phyloP scores from a whole-genome alignment of 2,888 invertebrate species.

The Ernsta delagoae region DNA sequence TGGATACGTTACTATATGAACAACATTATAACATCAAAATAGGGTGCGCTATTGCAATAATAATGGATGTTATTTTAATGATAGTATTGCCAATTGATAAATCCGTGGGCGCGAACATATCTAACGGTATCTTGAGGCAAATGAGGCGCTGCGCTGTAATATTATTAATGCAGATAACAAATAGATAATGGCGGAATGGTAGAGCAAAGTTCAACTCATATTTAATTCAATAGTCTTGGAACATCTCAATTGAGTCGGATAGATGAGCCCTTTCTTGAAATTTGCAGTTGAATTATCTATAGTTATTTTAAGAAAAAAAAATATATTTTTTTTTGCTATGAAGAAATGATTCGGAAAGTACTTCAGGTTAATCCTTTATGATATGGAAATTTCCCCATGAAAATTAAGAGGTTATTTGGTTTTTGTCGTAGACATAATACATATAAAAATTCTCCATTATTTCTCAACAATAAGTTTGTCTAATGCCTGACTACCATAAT shows the following conservation, averaged over 20 bases:
- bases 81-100: constrained; percentile 4
- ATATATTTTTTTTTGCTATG: not conserved
- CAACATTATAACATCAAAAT: too few species aligned
- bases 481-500: too few species aligned
- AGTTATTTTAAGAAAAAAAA: not conserved
- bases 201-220: constrained; percentile 29
- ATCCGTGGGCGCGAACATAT: constrained; percentile 15
- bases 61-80: constrained; percentile 13
- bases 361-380: too few species aligned
- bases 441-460: too few species aligned
- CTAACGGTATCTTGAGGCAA: constrained; percentile 20
- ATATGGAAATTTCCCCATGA: not conserved
- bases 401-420: too few species aligned
- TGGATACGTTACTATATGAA: too few species aligned
- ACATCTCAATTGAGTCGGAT: constrained; percentile 20
- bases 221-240: constrained; percentile 25
- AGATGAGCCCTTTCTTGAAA: not conserved
- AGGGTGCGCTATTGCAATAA: not conserved
- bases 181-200: constrained; percentile 7
- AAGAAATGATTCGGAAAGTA: too few species aligned
- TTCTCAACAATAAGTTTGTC: too few species aligned
- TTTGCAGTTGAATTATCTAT: not conserved
- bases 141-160: constrained; percentile 22
- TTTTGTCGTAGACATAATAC: too few species aligned
- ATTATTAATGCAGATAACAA: constrained; percentile 27